Conservation (phyloP, 2,888 invertebrate genomes). For the Diarsia mendica region DNA sequence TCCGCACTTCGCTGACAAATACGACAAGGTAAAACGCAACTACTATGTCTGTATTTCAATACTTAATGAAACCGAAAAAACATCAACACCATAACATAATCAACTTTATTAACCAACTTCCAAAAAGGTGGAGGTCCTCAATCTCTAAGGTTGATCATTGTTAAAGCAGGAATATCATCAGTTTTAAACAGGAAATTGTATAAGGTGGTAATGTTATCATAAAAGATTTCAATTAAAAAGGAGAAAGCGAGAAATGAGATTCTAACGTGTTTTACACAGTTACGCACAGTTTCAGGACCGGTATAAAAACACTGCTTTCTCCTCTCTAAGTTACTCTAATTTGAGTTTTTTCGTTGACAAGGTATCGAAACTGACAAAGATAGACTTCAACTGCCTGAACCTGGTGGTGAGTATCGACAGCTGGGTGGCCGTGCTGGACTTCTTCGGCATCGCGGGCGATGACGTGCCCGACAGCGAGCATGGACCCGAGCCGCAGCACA, state of each 20-base stretch:
- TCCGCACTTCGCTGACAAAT: conserved; percentile 91
- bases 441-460: conserved; percentile 93
- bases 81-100: too few relatives aligned
- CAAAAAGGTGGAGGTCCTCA: too few relatives aligned
- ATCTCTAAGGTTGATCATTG: too few relatives aligned
- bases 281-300: too few relatives aligned
- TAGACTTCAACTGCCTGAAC: conserved; percentile 98
- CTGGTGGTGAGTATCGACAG: conserved; percentile 97
- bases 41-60: too few relatives aligned
- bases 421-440: conserved; percentile 98
- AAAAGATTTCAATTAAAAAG: too few relatives aligned
- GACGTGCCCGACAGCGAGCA: conserved; percentile 70
- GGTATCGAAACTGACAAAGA: conserved; percentile 91
- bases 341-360: neutral
- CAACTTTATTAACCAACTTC: too few relatives aligned
- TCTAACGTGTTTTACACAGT: neutral
- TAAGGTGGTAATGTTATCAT: too few relatives aligned
- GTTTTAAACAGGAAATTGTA: too few relatives aligned
- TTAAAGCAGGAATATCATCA: too few relatives aligned
- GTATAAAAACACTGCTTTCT: neutral
- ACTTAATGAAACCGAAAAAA: too few relatives aligned
- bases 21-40: conserved; percentile 91
- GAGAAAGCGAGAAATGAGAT: neutral
- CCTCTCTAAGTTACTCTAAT: neutral
- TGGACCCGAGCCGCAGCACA: conserved; percentile 60